Conservation (phyloP, 1,140 invertebrate species). For the Maconellicoccus hirsutus region DNA sequence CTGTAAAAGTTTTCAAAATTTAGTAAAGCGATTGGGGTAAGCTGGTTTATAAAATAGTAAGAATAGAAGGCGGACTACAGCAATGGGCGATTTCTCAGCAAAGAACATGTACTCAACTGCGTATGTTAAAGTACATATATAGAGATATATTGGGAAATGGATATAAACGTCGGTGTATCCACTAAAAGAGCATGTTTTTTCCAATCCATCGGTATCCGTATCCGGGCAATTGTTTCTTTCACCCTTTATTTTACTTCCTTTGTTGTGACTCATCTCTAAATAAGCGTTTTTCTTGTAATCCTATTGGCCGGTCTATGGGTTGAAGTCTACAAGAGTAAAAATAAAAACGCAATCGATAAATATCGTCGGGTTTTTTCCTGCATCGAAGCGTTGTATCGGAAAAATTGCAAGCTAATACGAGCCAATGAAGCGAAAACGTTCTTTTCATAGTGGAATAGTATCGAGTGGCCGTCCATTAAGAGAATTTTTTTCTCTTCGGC, state of each 20-base stretch:
- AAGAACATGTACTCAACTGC: too few relatives aligned
- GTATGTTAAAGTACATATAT: too few relatives aligned
- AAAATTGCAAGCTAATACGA: background rate
- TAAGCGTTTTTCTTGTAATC: background rate
- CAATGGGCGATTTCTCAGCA: too few relatives aligned
- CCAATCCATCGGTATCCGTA: background rate
- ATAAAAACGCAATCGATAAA: background rate
- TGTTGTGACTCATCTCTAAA: background rate
- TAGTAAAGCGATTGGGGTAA: too few relatives aligned
- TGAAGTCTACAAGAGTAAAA: background rate
- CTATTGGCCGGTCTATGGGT: background rate
- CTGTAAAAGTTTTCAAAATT: too few relatives aligned
- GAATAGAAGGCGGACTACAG: too few relatives aligned
- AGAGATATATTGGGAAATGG: too few relatives aligned
- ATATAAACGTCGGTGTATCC: background rate
- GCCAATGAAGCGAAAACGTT: background rate
- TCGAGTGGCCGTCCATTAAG: background rate
- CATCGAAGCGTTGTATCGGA: background rate
- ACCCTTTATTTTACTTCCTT: constrained; percentile 1
- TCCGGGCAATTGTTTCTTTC: constrained; percentile 2
- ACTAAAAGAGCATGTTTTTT: constrained; percentile 1
- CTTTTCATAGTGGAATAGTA: too few relatives aligned
- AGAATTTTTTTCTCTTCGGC: background rate
- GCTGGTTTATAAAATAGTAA: too few relatives aligned
- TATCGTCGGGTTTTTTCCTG: background rate